Evolutionary conservation across 2,113 vertebrate species (phyloP).

Genomic region (Aramus guarauna): DNA sequence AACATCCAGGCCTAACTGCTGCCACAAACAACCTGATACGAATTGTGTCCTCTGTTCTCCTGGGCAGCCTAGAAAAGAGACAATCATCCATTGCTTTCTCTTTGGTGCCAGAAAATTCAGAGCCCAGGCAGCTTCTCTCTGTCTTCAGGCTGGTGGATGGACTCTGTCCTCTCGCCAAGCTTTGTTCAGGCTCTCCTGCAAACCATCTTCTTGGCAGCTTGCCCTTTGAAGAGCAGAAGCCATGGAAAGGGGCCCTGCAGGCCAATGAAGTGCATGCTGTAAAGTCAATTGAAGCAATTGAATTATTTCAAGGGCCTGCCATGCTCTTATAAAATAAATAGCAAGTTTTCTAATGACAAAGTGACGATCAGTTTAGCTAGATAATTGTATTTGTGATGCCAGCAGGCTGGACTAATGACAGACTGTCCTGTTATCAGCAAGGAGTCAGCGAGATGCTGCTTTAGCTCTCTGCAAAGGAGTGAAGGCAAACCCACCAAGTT

Average conservation of each 20-base stretch:
- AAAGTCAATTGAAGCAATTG: not conserved
- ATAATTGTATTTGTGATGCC: not conserved
- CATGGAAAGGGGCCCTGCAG: not conserved
- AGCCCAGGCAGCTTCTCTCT: not conserved
- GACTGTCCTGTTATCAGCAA: not conserved
- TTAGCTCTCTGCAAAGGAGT: not conserved
- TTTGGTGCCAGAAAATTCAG: not conserved
- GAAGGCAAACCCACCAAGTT: not conserved
- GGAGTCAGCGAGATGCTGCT: not conserved
- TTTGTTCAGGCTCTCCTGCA: not conserved
- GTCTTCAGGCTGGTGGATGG: not conserved
- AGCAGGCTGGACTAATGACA: not conserved
- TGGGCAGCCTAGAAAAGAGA: not conserved
- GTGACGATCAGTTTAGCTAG: not conserved
- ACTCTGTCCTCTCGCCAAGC: not conserved
- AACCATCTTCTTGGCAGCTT: not conserved
- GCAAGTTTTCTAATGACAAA: conserved; percentile 14
- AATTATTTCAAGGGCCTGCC: not conserved
- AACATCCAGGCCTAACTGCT: not conserved
- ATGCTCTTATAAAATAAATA: conserved; percentile 18
- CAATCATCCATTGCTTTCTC: not conserved
- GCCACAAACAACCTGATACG: not conserved
- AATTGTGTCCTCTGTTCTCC: not conserved
- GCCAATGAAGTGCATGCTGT: not conserved
- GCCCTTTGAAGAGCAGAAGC: not conserved